Evolutionary conservation across 35 echinoderm and acorn worm genomes (phyloP).

Genomic region (Apostichopus californicus): DNA sequence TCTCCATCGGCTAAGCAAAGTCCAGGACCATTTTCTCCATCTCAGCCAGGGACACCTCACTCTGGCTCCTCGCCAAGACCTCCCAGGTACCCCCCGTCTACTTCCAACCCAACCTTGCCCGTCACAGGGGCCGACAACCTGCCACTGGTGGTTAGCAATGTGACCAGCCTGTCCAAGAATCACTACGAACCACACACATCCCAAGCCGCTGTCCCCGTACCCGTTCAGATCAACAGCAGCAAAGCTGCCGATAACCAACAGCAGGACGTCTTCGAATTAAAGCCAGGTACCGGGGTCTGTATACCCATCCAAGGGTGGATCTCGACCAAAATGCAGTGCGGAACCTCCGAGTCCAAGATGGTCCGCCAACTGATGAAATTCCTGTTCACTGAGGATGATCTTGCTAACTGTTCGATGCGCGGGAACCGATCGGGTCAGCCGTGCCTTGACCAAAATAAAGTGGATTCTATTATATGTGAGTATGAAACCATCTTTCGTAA

Average conservation of each 20-base stretch:
- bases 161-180: constrained; percentile 46
- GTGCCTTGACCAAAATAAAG: constrained; percentile 32
- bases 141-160: constrained; percentile 18
- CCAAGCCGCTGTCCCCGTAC: constrained; percentile 1
- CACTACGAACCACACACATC: neutral
- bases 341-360: constrained; percentile 38
- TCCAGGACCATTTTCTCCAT: constrained; percentile 21
- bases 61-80: neutral
- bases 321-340: constrained; percentile 23
- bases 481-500: neutral
- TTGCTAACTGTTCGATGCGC: neutral
- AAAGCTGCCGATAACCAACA: constrained; percentile 9
- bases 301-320: constrained; percentile 41
- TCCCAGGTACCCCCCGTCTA: constrained; percentile 30
- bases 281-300: constrained; percentile 38
- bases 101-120: constrained; percentile 31
- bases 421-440: constrained; percentile 2
- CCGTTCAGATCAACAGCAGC: constrained; percentile 24
- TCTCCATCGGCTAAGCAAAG: constrained; percentile 49
- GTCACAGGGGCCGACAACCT: neutral
- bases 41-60: neutral
- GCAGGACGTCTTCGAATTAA: constrained; percentile 45
- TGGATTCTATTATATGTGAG: constrained; percentile 53
- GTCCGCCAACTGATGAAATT: constrained; percentile 33
- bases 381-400: constrained; percentile 34